A percentile compares a stretch with the other conserved stretches of the same genome.
These are phyloP conservation scores for Agriotes lineatus DNA, from an alignment of 2,888 invertebrate species.

Conservation along the genomic window DNA sequence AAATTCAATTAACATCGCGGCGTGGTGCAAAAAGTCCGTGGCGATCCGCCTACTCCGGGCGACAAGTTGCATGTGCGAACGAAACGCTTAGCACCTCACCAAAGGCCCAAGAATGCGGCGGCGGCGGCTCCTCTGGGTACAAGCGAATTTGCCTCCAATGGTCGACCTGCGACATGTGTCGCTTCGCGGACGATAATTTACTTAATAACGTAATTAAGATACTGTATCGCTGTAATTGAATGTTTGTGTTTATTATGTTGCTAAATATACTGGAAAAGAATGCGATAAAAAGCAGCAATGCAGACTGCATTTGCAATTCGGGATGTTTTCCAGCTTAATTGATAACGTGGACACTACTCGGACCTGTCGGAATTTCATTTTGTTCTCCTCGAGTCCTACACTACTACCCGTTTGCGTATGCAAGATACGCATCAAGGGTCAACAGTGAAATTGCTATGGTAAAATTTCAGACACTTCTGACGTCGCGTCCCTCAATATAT, in stretches of 20 bases:
- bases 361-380: too few species aligned
- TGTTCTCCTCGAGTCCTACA: too few species aligned
- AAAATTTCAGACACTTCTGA: too few species aligned
- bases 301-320: too few species aligned
- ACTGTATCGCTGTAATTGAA: constrained; percentile 32
- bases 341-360: too few species aligned
- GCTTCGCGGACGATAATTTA: constrained; percentile 19
- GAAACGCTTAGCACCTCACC: constrained; percentile 14
- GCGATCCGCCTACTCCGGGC: constrained; percentile 21
- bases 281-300: too few species aligned
- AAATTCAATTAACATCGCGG: constrained; percentile 28
- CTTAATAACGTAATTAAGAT: constrained; percentile 35
- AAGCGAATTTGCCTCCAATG: constrained; percentile 18
- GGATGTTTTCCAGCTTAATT: too few species aligned
- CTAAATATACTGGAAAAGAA: not conserved
- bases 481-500: too few species aligned
- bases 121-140: too few species aligned
- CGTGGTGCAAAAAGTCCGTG: constrained; percentile 17
- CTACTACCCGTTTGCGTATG: too few species aligned
- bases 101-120: constrained; percentile 7
- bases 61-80: constrained; percentile 23
- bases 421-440: too few species aligned
- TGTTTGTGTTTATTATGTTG: constrained; percentile 24
- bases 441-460: too few species aligned
- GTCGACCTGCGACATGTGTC: constrained; percentile 16